Evolutionary conservation across 2,113 vertebrate genomes (phyloP).

Genomic region (Bambusicola thoracicus): DNA sequence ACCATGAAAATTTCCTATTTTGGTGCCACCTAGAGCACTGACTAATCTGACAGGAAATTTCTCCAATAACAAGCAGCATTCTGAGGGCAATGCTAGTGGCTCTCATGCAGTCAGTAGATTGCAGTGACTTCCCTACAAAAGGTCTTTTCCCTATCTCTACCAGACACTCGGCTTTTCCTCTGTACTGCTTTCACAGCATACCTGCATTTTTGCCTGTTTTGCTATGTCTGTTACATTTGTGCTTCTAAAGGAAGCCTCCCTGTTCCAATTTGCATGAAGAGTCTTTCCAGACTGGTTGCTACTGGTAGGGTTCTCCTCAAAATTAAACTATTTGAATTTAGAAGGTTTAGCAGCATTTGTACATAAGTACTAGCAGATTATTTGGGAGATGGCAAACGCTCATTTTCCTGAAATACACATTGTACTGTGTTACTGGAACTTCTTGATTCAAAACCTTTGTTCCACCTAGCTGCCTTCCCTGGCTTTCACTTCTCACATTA

Average conservation of each 20-base stretch:
- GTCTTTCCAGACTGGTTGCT: background rate
- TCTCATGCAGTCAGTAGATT: background rate
- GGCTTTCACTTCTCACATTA: background rate
- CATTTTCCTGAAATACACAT: background rate
- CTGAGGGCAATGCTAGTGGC: background rate
- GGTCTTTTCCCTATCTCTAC: background rate
- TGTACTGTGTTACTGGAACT: background rate
- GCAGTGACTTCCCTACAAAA: background rate
- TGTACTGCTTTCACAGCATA: background rate
- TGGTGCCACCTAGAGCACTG: background rate
- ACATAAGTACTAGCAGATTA: background rate
- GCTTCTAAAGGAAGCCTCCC: background rate
- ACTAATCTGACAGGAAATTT: background rate
- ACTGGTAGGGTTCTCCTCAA: background rate
- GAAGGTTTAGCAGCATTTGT: background rate
- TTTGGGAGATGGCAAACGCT: background rate
- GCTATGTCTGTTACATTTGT: background rate
- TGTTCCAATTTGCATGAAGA: background rate
- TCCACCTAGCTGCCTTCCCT: background rate
- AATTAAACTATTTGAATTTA: conserved; percentile 18
- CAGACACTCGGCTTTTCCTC: background rate
- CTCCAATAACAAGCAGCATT: background rate
- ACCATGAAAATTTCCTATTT: background rate
- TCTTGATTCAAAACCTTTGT: background rate
- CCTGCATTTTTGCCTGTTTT: background rate